These are phyloP conservation scores for Hecatera dysodea DNA, from an alignment of 2,888 invertebrate species.

Conservation along the genomic window DNA sequence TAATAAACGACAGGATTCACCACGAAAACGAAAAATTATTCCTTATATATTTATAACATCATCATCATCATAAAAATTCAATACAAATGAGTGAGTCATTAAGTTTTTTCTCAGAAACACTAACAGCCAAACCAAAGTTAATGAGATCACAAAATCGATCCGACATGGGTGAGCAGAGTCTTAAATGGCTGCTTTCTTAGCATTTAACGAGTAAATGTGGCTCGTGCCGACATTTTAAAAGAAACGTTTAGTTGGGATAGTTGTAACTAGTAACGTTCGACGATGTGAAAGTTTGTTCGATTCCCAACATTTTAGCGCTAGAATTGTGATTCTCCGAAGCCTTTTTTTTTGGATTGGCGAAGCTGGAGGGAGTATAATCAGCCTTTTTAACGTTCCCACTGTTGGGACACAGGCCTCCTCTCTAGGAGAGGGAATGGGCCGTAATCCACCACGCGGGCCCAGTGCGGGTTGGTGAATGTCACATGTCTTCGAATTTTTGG, in stretches of 20 bases:
- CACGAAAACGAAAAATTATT: conserved; percentile 11
- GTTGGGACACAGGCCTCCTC: too few species aligned
- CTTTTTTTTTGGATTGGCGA: too few species aligned
- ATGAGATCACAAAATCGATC: conserved; percentile 54
- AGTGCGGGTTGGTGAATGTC: too few species aligned
- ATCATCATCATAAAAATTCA: conserved; percentile 31
- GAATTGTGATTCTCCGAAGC: too few species aligned
- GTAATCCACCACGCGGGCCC: too few species aligned
- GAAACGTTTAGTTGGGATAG: not conserved
- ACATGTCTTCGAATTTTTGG: too few species aligned
- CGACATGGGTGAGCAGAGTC: conserved; percentile 22
- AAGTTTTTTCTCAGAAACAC: conserved; percentile 33
- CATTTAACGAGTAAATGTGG: conserved; percentile 21
- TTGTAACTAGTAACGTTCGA: not conserved
- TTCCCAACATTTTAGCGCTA: too few species aligned
- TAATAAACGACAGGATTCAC: not conserved
- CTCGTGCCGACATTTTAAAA: not conserved
- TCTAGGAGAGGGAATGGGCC: too few species aligned
- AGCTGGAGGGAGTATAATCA: too few species aligned
- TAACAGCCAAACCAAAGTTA: conserved; percentile 32
- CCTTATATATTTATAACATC: conserved; percentile 6
- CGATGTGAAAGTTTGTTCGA: not conserved
- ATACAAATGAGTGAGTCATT: conserved; percentile 41
- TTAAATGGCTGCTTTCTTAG: conserved; percentile 27
- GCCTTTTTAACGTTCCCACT: too few species aligned